Evolutionary conservation across 2,113 vertebrate species (phyloP).

Genomic region (Zeus faber): DNA sequence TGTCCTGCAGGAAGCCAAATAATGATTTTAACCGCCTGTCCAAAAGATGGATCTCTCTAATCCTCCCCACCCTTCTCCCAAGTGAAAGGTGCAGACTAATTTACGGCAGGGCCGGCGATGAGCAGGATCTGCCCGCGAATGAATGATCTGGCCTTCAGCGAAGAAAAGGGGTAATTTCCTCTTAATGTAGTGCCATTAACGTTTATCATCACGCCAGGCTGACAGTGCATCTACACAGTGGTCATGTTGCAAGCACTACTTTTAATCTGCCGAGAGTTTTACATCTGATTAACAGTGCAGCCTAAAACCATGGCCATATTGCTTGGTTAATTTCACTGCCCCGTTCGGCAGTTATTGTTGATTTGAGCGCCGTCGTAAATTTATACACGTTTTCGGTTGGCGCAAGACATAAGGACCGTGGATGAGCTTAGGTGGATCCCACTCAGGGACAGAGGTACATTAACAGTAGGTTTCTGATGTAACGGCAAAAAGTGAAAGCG

Average conservation of each 20-base stretch:
- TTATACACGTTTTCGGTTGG: conserved; percentile 11
- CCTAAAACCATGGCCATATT: conserved; percentile 22
- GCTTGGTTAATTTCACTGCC: conserved; percentile 31
- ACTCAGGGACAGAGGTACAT: conserved; percentile 9
- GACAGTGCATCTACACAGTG: conserved; percentile 13
- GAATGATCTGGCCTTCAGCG: conserved; percentile 58
- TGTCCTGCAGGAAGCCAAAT: conserved; percentile 69
- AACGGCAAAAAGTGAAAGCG: conserved; percentile 3
- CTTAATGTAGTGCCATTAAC: conserved; percentile 68
- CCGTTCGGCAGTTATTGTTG: conserved; percentile 27
- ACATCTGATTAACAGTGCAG: conserved; percentile 36
- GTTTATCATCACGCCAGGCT: conserved; percentile 57
- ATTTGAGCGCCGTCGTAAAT: conserved; percentile 24
- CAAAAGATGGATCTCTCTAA: conserved; percentile 63
- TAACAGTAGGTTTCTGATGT: conserved; percentile 22
- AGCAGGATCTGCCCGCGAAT: conserved; percentile 42
- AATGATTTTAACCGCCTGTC: conserved; percentile 69
- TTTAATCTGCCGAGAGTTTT: conserved; percentile 44
- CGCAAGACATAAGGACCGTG: conserved; percentile 2
- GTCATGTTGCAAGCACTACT: background rate
- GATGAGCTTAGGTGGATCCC: conserved; percentile 16
- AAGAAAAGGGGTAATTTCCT: conserved; percentile 64
- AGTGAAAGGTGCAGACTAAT: conserved; percentile 59
- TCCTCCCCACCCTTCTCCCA: conserved; percentile 49
- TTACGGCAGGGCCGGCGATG: conserved; percentile 51